Base-by-base conservation (phyloP, 2,113 vertebrate species). In the Ranitomeya variabilis region DNA sequence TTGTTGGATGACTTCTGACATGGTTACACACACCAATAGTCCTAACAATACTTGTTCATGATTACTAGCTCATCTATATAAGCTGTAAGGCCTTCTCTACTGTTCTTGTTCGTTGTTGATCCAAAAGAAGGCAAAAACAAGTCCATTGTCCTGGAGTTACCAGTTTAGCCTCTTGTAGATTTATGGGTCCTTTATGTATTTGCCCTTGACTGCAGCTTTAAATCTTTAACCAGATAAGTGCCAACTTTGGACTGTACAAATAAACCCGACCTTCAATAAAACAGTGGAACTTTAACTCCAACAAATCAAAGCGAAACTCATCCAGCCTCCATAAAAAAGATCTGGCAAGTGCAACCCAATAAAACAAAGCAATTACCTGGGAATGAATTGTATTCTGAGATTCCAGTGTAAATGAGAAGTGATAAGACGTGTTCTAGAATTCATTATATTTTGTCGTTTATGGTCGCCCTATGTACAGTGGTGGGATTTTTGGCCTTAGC, bases 341-440 rank as follows among this genome's bases (percentile, higher is more conserved):
- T 54, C 52, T 79, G 51, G 77, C 77, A 79, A 79, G 51, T 79
- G 51, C 52, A 79, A 57, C 13, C 77, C 52, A 79, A 54, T 55
- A 79, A 79, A 79, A 79, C 77, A 79, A 79, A 57, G 77, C 52
- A 54, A 79, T 79, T 55, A 79, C 77, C 51, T 79, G 52, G 19
- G 51, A 57, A 23, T 57, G 51, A 57, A 79, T 79, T 79, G 77
- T 79, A 57, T 57, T 79, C 77, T 79, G 51, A 55, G 13, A 55
- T 79, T 57, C 52, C 51, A 15, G 52, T 57, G 51, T 55, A 23
- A 55, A 57, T 79, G 52, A 79, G 57, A 57, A 79, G 77, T 79
- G 52, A 79, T 66, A 66, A n/a, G 64, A 76, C 37, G 73, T 76
- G 73, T 76, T 76, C 73, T 8, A 45, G 73, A 76, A 76, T 76